phyloP scores from a whole-genome alignment of 2,888 invertebrate genomes.

The Diachrysia chrysitis region DNA sequence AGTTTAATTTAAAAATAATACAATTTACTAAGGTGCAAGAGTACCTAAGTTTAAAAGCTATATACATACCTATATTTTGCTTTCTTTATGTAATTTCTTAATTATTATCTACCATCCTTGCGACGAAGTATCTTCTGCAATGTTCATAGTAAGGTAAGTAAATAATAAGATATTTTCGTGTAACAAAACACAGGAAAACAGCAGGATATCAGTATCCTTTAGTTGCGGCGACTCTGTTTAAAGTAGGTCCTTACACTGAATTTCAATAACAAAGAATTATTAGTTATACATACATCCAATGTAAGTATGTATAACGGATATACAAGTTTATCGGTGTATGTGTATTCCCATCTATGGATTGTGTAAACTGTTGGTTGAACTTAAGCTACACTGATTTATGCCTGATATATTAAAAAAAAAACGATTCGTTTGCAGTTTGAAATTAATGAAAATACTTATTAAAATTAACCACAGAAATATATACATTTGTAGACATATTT shows the following conservation, averaged over 20 bases:
- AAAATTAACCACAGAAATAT: no score
- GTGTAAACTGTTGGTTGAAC: neutral
- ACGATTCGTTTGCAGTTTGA: neutral
- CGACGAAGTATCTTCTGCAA: no score
- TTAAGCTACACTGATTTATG: neutral
- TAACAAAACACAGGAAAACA: constrained; percentile 1
- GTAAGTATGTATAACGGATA: no score
- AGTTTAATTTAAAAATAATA: no score
- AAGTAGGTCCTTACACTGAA: neutral
- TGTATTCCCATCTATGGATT: neutral
- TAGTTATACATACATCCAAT: neutral
- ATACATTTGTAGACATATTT: no score
- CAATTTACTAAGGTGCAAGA: no score
- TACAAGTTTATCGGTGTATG: neutral
- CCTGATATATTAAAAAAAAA: no score
- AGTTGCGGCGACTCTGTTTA: neutral
- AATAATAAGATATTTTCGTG: neutral
- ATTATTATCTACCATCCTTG: no score
- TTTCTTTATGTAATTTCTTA: no score
- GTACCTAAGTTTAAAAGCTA: no score
- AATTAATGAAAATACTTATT: neutral
- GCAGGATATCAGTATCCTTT: neutral
- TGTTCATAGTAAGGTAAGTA: neutral
- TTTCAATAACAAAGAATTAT: neutral
- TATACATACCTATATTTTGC: no score